phyloP scores from a whole-genome alignment of 1,140 invertebrate genomes.

The Hyles euphorbiae region DNA sequence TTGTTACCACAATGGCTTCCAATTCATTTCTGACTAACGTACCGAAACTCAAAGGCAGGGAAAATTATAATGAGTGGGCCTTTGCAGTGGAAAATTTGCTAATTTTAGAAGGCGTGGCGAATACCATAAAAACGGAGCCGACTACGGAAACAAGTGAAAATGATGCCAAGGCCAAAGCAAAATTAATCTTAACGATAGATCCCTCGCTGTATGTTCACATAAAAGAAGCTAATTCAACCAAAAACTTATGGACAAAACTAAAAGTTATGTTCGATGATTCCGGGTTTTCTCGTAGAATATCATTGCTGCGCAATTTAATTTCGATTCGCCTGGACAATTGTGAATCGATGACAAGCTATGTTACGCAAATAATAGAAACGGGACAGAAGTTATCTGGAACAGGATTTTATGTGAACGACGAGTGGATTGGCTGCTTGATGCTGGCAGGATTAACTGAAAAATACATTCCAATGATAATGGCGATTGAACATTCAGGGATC shows the following conservation, averaged over 20 bases:
- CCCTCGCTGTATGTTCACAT: not conserved
- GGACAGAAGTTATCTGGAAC: not conserved
- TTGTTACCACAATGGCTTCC: not conserved
- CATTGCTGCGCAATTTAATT: constrained; percentile 1
- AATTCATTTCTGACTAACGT: not conserved
- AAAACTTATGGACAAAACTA: not conserved
- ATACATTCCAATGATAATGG: not conserved
- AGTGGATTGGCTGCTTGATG: not conserved
- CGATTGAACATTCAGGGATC: no score
- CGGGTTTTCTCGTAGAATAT: not conserved
- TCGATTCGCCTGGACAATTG: constrained; percentile 1
- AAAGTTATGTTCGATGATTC: not conserved
- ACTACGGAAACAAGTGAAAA: not conserved
- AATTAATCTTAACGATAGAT: not conserved
- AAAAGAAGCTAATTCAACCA: not conserved
- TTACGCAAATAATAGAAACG: no score
- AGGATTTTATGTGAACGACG: not conserved
- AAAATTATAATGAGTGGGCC: not conserved
- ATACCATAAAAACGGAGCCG: not conserved
- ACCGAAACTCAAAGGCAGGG: not conserved
- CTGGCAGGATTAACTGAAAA: not conserved
- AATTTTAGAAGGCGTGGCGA: not conserved
- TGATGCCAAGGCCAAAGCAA: not conserved
- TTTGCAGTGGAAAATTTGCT: not conserved
- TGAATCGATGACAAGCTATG: no score